Conservation (phyloP, 2,797 vertebrate genomes). For the Dicrostonyx torquatus region DNA sequence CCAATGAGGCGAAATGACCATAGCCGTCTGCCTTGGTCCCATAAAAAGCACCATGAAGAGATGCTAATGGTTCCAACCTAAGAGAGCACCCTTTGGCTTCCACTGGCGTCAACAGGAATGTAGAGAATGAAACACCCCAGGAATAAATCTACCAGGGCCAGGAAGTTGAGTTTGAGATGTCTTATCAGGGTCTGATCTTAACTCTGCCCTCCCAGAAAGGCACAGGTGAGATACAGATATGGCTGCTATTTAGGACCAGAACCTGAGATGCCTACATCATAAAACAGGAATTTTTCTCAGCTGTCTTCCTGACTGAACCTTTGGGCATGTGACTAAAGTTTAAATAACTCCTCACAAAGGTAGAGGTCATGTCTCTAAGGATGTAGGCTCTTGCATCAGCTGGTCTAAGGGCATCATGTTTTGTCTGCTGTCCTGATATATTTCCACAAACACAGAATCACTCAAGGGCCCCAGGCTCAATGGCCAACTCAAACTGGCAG, state of each 20-base stretch:
- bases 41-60: background rate
- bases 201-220: background rate
- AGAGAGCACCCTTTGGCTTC: conserved; percentile 5
- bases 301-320: background rate
- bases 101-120: conserved; percentile 29
- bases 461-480: background rate
- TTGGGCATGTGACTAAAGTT: background rate
- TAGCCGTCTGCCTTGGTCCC: background rate
- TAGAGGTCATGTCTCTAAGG: background rate
- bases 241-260: conserved; percentile 6
- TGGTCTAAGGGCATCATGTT: background rate
- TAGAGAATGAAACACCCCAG: conserved; percentile 30
- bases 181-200: conserved; percentile 59
- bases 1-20: background rate
- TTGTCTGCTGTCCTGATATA: background rate
- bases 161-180: conserved; percentile 53
- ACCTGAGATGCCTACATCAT: background rate
- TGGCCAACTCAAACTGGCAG: background rate
- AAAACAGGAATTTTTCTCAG: background rate
- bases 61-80: background rate
- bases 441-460: background rate
- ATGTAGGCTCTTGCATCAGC: background rate
- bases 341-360: background rate
- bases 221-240: background rate
- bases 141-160: conserved; percentile 53